Evolutionary conservation across 1,140 invertebrate genomes (phyloP), one percentile per base, ranked within the genome.

Genomic region (Aphis gossypii): DNA sequence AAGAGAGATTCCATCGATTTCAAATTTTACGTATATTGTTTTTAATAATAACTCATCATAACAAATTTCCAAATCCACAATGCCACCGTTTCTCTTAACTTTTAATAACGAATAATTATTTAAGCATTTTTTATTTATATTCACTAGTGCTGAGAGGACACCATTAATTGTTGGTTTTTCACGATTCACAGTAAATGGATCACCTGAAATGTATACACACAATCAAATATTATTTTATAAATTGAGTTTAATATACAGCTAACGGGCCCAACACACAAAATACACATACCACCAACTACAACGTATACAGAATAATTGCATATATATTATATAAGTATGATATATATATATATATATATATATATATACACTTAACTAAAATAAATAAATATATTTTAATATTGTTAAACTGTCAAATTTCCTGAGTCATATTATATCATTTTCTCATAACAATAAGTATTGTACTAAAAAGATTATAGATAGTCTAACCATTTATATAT

Each of bases 21-120:
- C 60, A 76, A 76, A 76, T 76, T 76, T 76, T n/a, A 76, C 60
- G 14, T 76, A 76, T n/a, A 76, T n/a, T 76, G 60, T 76, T n/a
- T n/a, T 76, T n/a, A 76, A 18, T 76, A 14, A 76, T n/a, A 76
- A n/a, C 14, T 76, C 30, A 18, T 76, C 60, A 35, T n/a, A 76
- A 76, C 60, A 76, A 76, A 76, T 76, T 76, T 76, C 60, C 4
- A 76, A 76, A 76, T 76, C n/a, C 4, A 76, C 14, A 76, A 76
- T 76, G 14, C 60, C 60, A 14, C 60, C 30, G 30, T 76, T 76
- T 76, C 60, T 76, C 14, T 76, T 76, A 6, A 76, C 60, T 18
- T 76, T 76, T 76, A 76, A 76, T n/a, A 76, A 76, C 30, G 60
- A 76, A 76, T n/a, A 76, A 76, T n/a, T 18, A 76, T 4, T 35